Evolutionary conservation across 2,888 invertebrate species (phyloP), one percentile per base, ranked within the genome.

Genomic region (Cyclophora albipunctata): DNA sequence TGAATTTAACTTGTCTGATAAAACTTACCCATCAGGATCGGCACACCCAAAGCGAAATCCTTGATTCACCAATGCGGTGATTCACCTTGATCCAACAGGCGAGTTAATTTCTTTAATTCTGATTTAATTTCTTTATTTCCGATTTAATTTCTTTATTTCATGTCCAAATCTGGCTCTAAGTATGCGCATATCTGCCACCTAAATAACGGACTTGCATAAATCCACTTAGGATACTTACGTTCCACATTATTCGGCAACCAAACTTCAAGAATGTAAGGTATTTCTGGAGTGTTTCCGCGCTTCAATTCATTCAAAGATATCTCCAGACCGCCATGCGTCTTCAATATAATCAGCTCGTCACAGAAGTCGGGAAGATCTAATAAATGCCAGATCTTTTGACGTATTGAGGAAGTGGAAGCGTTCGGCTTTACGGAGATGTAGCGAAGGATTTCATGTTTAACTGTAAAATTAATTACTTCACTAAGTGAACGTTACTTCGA

Each of bases 281-380:
- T 74, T 42, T 81, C 80, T 0, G 86, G 86, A 51, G 79, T 73
- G 55, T 86, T 87, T n/a, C 87, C 87, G 43, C 73, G 75, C 34
- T 81, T 72, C 34, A 88, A 59, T 6, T 76, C 75, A 2, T 75
- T 77, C 7, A 88, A 59, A 0, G 84, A 78, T 62, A 86, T 67
- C 47, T 84, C 79, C 4, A 59, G 58, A 5, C 76, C 75, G 3
- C 63, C 63, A 34, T 62, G 64, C 0, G 73, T 65, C 55, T 82
- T 85, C 20, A 88, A 66, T 40, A 84, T 62, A 44, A 88, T 84
- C 5, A 82, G 57, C 62, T 88, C 87, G 42, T 88, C 86, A 51
- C 86, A 86, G 51, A 73, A 88, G 60, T 88, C 87, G 0, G 87
- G 87, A 34, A 88, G 58, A 33, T 86, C 75, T 5, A 88, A 71